These are phyloP conservation scores for Camponotus floridanus DNA, from an alignment of 1,140 invertebrate genomes.

Conservation along the genomic window DNA sequence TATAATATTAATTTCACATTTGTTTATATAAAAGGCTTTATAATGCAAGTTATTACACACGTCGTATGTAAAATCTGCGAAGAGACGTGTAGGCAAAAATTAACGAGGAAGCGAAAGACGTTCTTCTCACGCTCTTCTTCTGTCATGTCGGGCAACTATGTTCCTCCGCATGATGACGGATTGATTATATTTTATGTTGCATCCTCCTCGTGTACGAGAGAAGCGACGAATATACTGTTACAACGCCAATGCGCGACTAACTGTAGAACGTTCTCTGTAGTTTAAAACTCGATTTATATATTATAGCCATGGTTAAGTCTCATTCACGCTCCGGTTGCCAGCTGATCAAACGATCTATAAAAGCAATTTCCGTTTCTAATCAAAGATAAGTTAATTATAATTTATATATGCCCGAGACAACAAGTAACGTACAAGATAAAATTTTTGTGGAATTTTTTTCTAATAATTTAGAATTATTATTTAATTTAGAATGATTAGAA, in stretches of 20 bases:
- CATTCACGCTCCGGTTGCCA: slow-evolving; percentile 24
- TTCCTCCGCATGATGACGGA: slow-evolving; percentile 55
- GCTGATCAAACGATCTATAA: slow-evolving; percentile 13
- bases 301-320: slow-evolving; percentile 24
- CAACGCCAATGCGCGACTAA: slow-evolving; percentile 69
- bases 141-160: slow-evolving; percentile 24
- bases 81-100: not conserved
- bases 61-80: not conserved
- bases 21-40: too few relatives aligned
- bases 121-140: slow-evolving; percentile 37
- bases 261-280: slow-evolving; percentile 73
- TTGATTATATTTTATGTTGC: not conserved
- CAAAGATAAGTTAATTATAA: not conserved
- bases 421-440: not conserved
- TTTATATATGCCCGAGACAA: not conserved
- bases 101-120: not conserved
- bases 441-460: not conserved
- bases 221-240: slow-evolving; percentile 73
- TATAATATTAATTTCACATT: not conserved
- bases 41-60: not conserved
- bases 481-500: too few relatives aligned
- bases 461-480: not conserved
- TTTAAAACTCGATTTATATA: slow-evolving; percentile 35
- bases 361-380: not conserved
- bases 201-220: not conserved